phyloP scores from a whole-genome alignment of 2,797 vertebrate species.

The Calcarius lapponicus region DNA sequence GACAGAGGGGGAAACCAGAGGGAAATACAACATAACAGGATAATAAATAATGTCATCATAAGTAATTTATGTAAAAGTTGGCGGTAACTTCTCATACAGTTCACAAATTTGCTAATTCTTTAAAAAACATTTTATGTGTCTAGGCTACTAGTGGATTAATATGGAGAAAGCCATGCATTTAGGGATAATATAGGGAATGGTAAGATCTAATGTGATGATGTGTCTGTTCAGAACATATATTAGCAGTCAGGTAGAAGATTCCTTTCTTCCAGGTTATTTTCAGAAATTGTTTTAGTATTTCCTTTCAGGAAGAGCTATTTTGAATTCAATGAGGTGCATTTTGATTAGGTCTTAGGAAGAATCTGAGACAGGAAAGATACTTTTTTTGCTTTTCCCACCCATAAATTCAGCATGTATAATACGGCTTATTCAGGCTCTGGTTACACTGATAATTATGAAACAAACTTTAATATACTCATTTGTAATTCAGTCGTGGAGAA shows the following conservation, averaged over 20 bases:
- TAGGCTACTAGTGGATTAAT: not conserved
- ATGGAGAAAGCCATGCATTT: not conserved
- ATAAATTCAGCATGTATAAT: not conserved
- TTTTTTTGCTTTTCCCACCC: not conserved
- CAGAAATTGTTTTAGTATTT: not conserved
- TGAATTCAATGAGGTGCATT: not conserved
- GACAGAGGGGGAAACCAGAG: not conserved
- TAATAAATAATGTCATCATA: not conserved
- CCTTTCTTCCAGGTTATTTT: not conserved
- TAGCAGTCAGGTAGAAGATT: not conserved
- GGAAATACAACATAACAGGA: not conserved
- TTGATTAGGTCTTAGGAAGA: not conserved
- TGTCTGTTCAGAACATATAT: not conserved
- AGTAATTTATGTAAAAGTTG: not conserved
- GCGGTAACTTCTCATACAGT: not conserved
- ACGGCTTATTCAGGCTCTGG: not conserved
- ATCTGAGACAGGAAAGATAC: not conserved
- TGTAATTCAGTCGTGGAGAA: not conserved
- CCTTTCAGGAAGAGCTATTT: not conserved
- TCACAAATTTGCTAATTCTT: not conserved
- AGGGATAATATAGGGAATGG: not conserved
- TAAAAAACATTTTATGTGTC: not conserved
- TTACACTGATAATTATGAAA: not conserved
- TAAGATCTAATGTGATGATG: not conserved
- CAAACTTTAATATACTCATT: not conserved